These are phyloP conservation scores for Myrmecophaga tridactyla DNA, from an alignment of 2,113 vertebrate genomes.

Conservation along the genomic window DNA sequence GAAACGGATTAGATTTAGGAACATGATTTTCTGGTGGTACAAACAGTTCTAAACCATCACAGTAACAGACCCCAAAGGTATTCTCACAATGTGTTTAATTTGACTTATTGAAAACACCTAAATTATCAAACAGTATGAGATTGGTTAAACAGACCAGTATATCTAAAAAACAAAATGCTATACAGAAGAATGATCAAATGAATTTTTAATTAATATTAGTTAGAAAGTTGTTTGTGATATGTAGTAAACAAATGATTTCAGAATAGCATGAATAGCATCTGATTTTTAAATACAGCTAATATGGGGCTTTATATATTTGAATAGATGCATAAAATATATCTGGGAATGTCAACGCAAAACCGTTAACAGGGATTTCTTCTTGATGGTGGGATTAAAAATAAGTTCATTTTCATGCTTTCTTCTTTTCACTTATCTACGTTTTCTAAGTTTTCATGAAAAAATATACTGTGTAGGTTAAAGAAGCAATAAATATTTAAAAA, in stretches of 20 bases:
- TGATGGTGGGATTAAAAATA: not conserved
- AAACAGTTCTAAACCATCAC: too few species aligned
- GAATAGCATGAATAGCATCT: not conserved
- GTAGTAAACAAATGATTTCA: not conserved
- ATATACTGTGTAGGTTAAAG: not conserved
- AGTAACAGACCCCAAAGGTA: not conserved
- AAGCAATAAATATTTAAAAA: slow-evolving; percentile 2
- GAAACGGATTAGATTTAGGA: too few species aligned
- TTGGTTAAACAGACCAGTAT: not conserved
- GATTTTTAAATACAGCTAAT: not conserved
- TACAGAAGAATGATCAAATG: not conserved
- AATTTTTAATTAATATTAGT: not conserved
- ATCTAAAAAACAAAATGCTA: not conserved
- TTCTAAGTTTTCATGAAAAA: not conserved
- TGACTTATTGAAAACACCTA: not conserved
- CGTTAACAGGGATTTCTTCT: not conserved
- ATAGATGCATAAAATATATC: not conserved
- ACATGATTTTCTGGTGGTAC: too few species aligned
- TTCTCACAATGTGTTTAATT: not conserved
- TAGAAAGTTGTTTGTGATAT: not conserved
- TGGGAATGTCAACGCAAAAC: not conserved
- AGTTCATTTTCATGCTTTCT: slow-evolving; percentile 25
- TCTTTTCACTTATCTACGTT: slow-evolving; percentile 25
- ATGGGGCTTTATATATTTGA: not conserved
- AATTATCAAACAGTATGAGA: not conserved